A percentile compares a stretch with the other conserved stretches of the same genome.
phyloP scores from a whole-genome alignment of 2,113 vertebrate species.

The Benitochromis conjunctus region DNA sequence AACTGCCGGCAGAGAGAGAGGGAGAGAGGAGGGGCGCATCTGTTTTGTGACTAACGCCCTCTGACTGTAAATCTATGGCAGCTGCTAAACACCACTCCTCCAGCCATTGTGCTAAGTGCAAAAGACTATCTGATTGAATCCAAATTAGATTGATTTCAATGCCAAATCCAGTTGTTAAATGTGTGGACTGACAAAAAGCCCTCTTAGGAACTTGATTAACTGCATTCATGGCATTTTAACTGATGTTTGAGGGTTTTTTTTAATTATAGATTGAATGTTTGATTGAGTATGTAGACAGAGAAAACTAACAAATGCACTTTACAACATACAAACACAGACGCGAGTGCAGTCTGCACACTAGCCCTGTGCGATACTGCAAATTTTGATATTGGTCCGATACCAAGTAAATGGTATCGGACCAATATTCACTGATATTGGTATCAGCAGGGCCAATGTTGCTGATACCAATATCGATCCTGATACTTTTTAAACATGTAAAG shows the following conservation, averaged over 20 bases:
- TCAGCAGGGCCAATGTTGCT: background rate
- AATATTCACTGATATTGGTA: too few species aligned
- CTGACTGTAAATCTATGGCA: conserved; percentile 58
- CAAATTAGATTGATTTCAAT: conserved; percentile 58
- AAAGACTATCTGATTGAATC: conserved; percentile 56
- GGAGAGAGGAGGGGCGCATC: conserved; percentile 39
- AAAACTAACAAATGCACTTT: background rate
- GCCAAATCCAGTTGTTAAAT: conserved; percentile 53
- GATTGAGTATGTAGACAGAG: background rate
- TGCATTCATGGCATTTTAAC: background rate
- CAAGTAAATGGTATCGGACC: too few species aligned
- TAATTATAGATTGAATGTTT: background rate
- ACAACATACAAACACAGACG: background rate
- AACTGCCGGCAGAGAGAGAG: conserved; percentile 24
- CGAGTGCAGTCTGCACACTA: background rate
- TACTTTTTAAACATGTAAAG: too few species aligned
- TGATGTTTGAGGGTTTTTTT: background rate
- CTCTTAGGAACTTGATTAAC: conserved; percentile 33
- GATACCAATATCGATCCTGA: background rate
- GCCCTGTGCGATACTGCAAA: background rate
- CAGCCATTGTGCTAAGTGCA: conserved; percentile 6
- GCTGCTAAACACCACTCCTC: conserved; percentile 27
- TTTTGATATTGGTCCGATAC: background rate
- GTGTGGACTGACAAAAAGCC: conserved; percentile 21
- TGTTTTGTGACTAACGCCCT: conserved; percentile 34